A percentile compares a stretch with the other conserved stretches of the same genome.
Evolutionary conservation across 1,140 invertebrate genomes (phyloP).

Genomic region (Drosophila aff.): DNA sequence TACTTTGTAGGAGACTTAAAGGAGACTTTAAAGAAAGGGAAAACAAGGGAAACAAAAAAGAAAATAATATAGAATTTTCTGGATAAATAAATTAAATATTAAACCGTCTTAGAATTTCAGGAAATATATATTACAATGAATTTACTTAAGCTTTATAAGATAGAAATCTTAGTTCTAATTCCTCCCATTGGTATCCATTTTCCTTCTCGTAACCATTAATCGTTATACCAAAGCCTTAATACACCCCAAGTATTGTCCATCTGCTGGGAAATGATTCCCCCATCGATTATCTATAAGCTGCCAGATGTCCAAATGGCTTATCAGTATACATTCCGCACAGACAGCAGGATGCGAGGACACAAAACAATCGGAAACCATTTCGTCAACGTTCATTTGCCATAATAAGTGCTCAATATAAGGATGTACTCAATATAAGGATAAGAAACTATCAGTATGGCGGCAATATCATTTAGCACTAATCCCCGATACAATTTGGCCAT

Average conservation of each 20-base stretch:
- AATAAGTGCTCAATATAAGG: slow-evolving; percentile 36
- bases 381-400: slow-evolving; percentile 48
- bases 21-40: background rate
- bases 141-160: background rate
- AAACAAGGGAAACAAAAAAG: background rate
- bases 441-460: slow-evolving; percentile 46
- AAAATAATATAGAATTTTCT: background rate
- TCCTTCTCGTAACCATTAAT: slow-evolving; percentile 19
- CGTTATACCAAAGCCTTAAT: slow-evolving; percentile 17
- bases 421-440: slow-evolving; percentile 6
- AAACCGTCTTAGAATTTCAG: background rate
- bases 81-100: background rate
- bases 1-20: background rate
- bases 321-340: slow-evolving; percentile 30
- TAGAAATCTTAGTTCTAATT: background rate
- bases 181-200: background rate
- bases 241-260: slow-evolving; percentile 15
- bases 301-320: slow-evolving; percentile 40
- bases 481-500: slow-evolving; percentile 51
- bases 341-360: slow-evolving; percentile 10
- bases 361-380: slow-evolving; percentile 42
- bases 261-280: slow-evolving; percentile 24
- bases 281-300: slow-evolving; percentile 44
- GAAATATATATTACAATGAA: background rate
- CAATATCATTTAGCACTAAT: slow-evolving; percentile 60